These are phyloP conservation scores for Lucilia sericata DNA, from an alignment of 1,140 invertebrate species.

Conservation along the genomic window DNA sequence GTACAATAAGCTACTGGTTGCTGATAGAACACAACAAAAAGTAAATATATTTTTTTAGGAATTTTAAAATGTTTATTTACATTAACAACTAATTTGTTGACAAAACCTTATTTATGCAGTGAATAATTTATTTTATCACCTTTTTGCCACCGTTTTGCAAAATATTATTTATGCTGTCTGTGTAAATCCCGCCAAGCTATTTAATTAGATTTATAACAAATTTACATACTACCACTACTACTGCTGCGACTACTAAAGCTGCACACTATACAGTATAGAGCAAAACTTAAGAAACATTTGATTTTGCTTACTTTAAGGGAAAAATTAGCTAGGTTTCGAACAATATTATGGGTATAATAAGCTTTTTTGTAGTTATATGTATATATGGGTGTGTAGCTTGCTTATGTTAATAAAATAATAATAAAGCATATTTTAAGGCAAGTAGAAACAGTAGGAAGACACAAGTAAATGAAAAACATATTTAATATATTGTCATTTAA, in stretches of 20 bases:
- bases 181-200: conserved; percentile 16
- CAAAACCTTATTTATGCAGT: not conserved
- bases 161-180: conserved; percentile 21
- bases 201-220: conserved; percentile 20
- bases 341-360: too few species aligned
- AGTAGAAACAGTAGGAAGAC: not conserved
- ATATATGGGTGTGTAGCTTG: too few species aligned
- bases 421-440: not conserved
- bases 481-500: conserved; percentile 38
- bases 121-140: conserved; percentile 18
- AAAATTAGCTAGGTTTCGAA: too few species aligned
- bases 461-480: conserved; percentile 3
- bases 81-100: conserved; percentile 8
- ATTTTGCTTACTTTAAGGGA: too few species aligned
- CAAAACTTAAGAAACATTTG: too few species aligned
- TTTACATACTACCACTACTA: not conserved
- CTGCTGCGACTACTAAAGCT: too few species aligned
- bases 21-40: too few species aligned
- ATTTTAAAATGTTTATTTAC: not conserved
- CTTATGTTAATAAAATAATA: not conserved
- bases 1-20: too few species aligned
- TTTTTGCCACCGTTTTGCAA: not conserved
- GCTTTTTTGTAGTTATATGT: too few species aligned
- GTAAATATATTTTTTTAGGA: too few species aligned
- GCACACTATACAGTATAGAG: too few species aligned